A percentile compares a stretch with the other conserved stretches of the same genome.
phyloP scores from a whole-genome alignment of 2,888 invertebrate genomes.

The Epinotia bilunana region DNA sequence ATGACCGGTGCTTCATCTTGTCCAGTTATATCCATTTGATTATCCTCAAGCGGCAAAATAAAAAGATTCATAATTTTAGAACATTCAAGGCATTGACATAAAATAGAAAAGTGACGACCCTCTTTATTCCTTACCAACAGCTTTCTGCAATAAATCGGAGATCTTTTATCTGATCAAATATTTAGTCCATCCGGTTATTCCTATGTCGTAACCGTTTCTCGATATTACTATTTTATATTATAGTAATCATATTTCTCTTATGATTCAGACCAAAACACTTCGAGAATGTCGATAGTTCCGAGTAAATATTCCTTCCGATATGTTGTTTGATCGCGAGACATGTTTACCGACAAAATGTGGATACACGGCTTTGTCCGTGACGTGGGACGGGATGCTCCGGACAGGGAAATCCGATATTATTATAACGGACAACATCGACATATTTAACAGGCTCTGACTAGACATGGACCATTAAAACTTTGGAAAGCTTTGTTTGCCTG shows the following conservation, averaged over 20 bases:
- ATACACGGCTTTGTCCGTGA: slow-evolving; percentile 36
- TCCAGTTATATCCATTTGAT: too few relatives aligned
- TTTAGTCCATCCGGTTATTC: too few relatives aligned
- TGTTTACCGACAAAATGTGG: slow-evolving; percentile 71
- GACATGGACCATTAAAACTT: background rate
- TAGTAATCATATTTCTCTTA: background rate
- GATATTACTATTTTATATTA: too few relatives aligned
- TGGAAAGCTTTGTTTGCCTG: background rate
- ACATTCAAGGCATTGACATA: too few relatives aligned
- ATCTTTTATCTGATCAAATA: too few relatives aligned
- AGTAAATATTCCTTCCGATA: slow-evolving; percentile 79
- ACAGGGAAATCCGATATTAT: slow-evolving; percentile 33
- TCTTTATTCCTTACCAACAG: too few relatives aligned
- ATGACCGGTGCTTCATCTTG: too few relatives aligned
- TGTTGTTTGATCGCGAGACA: slow-evolving; percentile 82
- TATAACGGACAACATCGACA: slow-evolving; percentile 24
- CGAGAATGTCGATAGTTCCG: slow-evolving; percentile 69
- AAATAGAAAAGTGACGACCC: too few relatives aligned
- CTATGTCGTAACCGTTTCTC: too few relatives aligned
- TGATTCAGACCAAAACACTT: slow-evolving; percentile 53
- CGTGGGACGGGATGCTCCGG: slow-evolving; percentile 27
- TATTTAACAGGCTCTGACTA: slow-evolving; percentile 6
- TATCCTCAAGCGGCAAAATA: too few relatives aligned
- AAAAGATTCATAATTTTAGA: too few relatives aligned
- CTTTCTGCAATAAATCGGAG: too few relatives aligned